phyloP scores from a whole-genome alignment of 2,888 invertebrate species.

The Phengaris alcon region DNA sequence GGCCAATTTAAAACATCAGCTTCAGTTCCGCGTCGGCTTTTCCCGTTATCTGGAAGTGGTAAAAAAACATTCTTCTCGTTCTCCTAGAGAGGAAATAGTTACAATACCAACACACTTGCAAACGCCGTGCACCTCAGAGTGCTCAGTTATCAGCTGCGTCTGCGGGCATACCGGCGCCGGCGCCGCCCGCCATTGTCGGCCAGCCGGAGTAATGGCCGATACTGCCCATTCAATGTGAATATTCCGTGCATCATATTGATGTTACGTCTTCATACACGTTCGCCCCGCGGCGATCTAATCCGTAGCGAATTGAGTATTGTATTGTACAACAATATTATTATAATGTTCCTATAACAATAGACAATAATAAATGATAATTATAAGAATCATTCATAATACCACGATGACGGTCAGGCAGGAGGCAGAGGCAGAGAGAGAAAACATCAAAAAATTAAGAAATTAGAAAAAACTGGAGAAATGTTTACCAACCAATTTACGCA shows the following conservation, averaged over 20 bases:
- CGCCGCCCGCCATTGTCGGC: conserved; percentile 29
- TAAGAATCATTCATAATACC: not conserved
- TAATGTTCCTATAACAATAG: not conserved
- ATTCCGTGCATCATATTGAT: not conserved
- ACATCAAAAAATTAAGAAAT: not conserved
- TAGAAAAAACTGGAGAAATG: not conserved
- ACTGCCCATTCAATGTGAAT: conserved; percentile 17
- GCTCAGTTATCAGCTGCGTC: conserved; percentile 14
- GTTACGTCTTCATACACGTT: conserved; percentile 9
- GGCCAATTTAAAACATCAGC: too few relatives aligned
- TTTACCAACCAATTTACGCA: not conserved
- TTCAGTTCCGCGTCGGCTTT: too few relatives aligned
- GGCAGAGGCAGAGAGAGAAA: not conserved
- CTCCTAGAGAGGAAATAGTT: not conserved
- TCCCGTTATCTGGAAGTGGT: too few relatives aligned
- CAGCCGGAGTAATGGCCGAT: conserved; percentile 31
- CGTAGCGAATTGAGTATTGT: conserved; percentile 8
- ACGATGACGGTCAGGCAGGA: not conserved
- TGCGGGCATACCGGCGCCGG: conserved; percentile 22
- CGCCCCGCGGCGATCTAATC: conserved; percentile 2
- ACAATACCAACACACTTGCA: not conserved
- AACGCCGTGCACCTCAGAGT: not conserved
- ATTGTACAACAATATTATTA: conserved; percentile 12
- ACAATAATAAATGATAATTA: not conserved
- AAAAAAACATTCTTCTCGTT: too few relatives aligned